Base-by-base conservation (phyloP, 2,888 invertebrate genomes). In the Pinctada fucata region DNA sequence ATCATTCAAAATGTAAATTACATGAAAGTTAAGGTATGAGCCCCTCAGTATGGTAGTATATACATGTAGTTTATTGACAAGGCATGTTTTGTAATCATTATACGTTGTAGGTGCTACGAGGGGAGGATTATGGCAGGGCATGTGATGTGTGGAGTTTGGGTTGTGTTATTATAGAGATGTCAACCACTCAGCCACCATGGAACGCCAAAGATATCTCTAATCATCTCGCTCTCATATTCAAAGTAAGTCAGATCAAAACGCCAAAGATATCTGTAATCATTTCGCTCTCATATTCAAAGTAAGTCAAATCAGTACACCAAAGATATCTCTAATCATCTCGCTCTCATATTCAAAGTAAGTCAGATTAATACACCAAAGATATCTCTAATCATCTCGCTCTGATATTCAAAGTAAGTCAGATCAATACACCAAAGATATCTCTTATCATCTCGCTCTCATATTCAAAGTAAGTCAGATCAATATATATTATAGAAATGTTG, bases 101-200 rank as follows among this genome's bases (percentile, higher is more conserved):
- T 31, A 31, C 31, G 31, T 31, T 80, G 10, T 77, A 92, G 92
- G 92, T 93, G 8, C 85, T 93, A 70, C 85, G 93, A 72, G 93
- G 93, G 3, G 93, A 93, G 83, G 90, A 90, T 79, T 93, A 93
- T 84, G 93, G 93, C n/a, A 85, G 93, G 70, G 92, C 92, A 0
- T 93, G 93, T 90, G 93, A 93, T 85, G 91, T 93, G 10, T 93
- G 93, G 93, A 92, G 93, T 85, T 91, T 93, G 8, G 93, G 93
- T 3, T 93, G 93, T 85, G 90, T 90, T 52, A 90, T 93, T 80
- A 93, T 93, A 67, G 93, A 93, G 84, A 93, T 93, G 93, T 89
- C 91, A 5, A 93, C 93, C 6, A 90, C 91, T n/a, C 92, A 92
- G 80, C 93, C 93, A 4, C 93, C 93, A 0, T 93, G 93, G 93